Base-by-base conservation (phyloP, 2,113 vertebrate species). In the Cyanoramphus novaezelandiae region DNA sequence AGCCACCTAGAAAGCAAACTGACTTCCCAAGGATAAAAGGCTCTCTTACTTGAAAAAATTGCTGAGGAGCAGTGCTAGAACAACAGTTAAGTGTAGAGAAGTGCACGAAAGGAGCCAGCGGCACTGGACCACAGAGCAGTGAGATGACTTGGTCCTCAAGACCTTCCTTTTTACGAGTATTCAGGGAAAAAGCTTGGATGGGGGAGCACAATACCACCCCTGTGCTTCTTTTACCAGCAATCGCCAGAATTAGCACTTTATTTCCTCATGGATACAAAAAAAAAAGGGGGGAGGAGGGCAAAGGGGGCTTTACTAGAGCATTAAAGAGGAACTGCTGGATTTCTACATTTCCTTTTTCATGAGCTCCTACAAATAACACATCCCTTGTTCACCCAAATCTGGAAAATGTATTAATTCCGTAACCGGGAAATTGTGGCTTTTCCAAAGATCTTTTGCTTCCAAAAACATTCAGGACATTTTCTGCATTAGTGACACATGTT, bases 341-440 rank as follows among this genome's bases (percentile, higher is more conserved):
- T 80, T 17, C 16, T 88, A 67, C 59, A 7, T 20, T 74, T 92
- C 90, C 78, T 27, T 31, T 29, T 47, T 75, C 78, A 43, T 4
- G 11, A 8, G 82, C 67, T 35, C 62, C 78, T 1, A 1, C n/a
- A 11, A 3, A 43, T 27, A 72, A 68, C n/a, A 12, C 67, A 62
- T 28, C 82, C 21, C 93, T 13, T 13, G 39, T 9, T 82, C 82
- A 18, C 27, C 24, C 82, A 2, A 2, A 57, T 28, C 92, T 94
- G 90, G 76, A 88, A 90, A 95, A 88, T 0, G 0, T 5, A 86
- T 93, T 49, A 74, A 74, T 23, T 5, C 76, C 0, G 0, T 46
- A 63, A 88, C 21, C 82, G 95, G 92, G 86, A 94, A 90, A 90
- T 6, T 23, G 59, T 44, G 82, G 76, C 79, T 93, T 65, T 80